Conservation (phyloP, 2,888 invertebrate species). For the Hypolimnas misippus region DNA sequence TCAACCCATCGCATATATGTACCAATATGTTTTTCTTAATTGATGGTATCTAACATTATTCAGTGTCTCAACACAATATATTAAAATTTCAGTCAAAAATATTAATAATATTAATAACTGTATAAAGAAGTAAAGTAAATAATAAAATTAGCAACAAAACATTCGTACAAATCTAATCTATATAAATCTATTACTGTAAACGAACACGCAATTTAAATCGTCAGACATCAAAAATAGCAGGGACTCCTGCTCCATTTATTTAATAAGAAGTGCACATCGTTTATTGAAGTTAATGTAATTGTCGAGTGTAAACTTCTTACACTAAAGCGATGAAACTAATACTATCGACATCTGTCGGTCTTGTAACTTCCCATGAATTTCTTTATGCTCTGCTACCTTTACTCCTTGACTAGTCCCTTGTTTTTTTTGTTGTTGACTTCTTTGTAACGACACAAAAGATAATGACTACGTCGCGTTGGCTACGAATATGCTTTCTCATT, state of each 20-base stretch:
- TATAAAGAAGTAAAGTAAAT: too few species aligned
- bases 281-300: slow-evolving; percentile 24
- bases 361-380: slow-evolving; percentile 32
- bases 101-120: too few species aligned
- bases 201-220: neutral
- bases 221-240: slow-evolving; percentile 22
- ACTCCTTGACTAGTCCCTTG: slow-evolving; percentile 33
- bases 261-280: slow-evolving; percentile 21
- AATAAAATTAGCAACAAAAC: too few species aligned
- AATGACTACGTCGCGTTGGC: slow-evolving; percentile 26
- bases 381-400: slow-evolving; percentile 35
- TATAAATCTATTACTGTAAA: neutral
- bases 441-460: slow-evolving; percentile 34
- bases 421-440: slow-evolving; percentile 31
- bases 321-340: slow-evolving; percentile 14
- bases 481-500: slow-evolving; percentile 20
- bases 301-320: slow-evolving; percentile 14
- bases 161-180: too few species aligned
- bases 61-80: too few species aligned
- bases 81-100: too few species aligned
- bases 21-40: too few species aligned
- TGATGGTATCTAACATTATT: too few species aligned
- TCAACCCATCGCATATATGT: too few species aligned
- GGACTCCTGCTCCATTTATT: neutral
- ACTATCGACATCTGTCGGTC: slow-evolving; percentile 24